Conservation (phyloP, 2,888 invertebrate genomes). For the Polymixis flavicincta region DNA sequence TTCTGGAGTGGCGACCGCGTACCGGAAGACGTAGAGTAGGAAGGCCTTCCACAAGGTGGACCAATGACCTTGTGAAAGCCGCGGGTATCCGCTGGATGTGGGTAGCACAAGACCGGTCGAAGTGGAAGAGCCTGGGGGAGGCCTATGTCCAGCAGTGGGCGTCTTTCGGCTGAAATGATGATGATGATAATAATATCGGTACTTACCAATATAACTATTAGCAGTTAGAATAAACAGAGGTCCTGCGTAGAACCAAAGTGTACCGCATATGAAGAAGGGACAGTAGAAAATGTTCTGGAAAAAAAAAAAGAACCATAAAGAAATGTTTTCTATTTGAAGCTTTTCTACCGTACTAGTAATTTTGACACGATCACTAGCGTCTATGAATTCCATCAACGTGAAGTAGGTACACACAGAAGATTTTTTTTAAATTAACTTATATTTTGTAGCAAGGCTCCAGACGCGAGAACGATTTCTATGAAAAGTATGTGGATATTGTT, state of each 20-base stretch:
- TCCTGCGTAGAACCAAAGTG: constrained; percentile 96
- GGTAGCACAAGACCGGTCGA: too few species aligned
- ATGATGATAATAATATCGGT: background rate
- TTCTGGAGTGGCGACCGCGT: too few species aligned
- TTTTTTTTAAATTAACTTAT: too few species aligned
- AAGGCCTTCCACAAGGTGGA: too few species aligned
- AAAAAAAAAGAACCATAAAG: constrained; percentile 63
- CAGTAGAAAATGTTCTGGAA: constrained; percentile 94
- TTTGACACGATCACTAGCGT: background rate
- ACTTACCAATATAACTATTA: constrained; percentile 93
- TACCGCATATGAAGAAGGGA: constrained; percentile 95
- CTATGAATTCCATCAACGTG: background rate
- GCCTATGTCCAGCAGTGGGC: too few species aligned
- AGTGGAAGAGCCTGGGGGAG: too few species aligned
- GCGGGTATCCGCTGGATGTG: too few species aligned
- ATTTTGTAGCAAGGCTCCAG: background rate
- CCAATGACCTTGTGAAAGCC: too few species aligned
- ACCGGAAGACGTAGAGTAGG: too few species aligned
- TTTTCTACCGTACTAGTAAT: background rate
- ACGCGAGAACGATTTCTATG: too few species aligned
- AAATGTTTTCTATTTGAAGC: background rate
- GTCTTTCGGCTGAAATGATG: too few species aligned
- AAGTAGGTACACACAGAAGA: background rate
- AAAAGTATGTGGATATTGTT: too few species aligned
- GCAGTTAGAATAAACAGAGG: constrained; percentile 95